Base-by-base conservation (phyloP, 2,888 invertebrate genomes). In the Eupithecia subumbrata region DNA sequence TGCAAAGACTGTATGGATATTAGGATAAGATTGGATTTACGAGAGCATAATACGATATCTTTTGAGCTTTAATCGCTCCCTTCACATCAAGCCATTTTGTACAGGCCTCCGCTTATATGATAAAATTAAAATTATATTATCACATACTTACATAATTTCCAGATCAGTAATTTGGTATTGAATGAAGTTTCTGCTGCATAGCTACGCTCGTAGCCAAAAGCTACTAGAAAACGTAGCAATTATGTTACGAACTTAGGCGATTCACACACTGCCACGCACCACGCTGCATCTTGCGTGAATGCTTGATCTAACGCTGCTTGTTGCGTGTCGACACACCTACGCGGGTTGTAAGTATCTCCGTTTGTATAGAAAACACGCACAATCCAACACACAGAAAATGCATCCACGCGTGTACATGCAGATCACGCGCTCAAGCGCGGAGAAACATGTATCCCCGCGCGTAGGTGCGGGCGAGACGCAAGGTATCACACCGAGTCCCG, bases 1-100 rank as follows among this genome's bases (percentile, higher is more conserved):
- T 75, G 81, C 82, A 81, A 82, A 82, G 82, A 82, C 82, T 82
- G 82, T 81, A 79, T 72, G 80, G 75, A 76, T 79, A 78, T 66
- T 71, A 78, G 73, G 60, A 71, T 72, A 69, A 76, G 67, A 60
- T 75, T 12, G 70, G 52, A 60, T 37, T 64, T 37, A 60, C 43
- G 37, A 40, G 76, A 72, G 14, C 43, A 69, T 60, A 43, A 5
- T 60, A 67, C 12, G 45, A 64, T 43, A 30, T 48, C 40, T 75
- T 69, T 67, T 74, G 63, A 73, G 69, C 73, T 69, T 73, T 40
- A 18, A 48, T 18, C 45, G 69, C 63, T 73, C 69, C 30, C 34
- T 63, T 72, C 25, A 40, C 67, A 25, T 66, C 37, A 5, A 48
- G 22, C n/a, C 48, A 48, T 40, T 52, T 34, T 43, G n/a, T 67